phyloP scores from a whole-genome alignment of 2,113 vertebrate species.

The Catharus minimus region DNA sequence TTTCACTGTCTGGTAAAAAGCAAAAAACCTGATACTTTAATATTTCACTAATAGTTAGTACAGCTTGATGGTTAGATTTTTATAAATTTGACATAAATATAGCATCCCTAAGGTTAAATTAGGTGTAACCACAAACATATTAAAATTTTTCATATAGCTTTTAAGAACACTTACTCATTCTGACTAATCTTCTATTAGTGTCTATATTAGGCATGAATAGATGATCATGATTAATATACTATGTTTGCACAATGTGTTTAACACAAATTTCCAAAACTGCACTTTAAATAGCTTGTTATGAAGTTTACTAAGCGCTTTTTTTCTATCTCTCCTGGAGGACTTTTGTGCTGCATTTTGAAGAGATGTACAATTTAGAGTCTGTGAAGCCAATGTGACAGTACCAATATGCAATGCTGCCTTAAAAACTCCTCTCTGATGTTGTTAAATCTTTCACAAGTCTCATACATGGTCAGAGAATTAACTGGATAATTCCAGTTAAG shows the following conservation, averaged over 20 bases:
- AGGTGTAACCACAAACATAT: background rate
- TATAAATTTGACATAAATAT: background rate
- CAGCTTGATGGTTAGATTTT: background rate
- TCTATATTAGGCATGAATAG: background rate
- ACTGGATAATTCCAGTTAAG: conserved; percentile 39
- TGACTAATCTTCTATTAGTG: background rate
- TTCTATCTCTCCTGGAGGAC: background rate
- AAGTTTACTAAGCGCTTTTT: background rate
- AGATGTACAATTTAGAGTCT: background rate
- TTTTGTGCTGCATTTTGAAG: background rate
- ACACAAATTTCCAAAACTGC: background rate
- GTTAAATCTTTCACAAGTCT: conserved; percentile 7
- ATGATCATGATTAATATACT: background rate
- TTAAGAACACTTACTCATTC: background rate
- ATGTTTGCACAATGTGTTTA: background rate
- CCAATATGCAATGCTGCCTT: background rate
- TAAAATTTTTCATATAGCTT: background rate
- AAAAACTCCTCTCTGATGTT: conserved; percentile 4
- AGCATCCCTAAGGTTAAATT: background rate
- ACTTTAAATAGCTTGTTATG: background rate
- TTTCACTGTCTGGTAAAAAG: background rate
- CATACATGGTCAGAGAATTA: conserved; percentile 17
- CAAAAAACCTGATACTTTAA: background rate
- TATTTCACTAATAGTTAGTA: background rate
- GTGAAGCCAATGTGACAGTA: background rate